These are phyloP conservation scores for Oreochromis aureus DNA, from an alignment of 2,113 vertebrate species.

Conservation along the genomic window DNA sequence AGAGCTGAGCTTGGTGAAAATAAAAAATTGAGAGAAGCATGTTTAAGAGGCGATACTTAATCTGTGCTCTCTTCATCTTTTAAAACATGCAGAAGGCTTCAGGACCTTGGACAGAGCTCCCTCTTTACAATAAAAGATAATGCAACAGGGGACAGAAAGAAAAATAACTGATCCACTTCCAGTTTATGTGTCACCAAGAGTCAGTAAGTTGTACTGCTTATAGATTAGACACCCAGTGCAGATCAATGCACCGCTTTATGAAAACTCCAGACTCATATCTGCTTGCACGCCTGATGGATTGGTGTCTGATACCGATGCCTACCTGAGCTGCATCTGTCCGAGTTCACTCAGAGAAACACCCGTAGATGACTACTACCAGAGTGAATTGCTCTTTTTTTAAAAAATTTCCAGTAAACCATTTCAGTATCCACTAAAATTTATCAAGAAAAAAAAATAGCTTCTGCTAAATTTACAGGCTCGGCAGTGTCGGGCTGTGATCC, in stretches of 20 bases:
- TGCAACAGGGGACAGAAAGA: neutral
- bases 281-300: neutral
- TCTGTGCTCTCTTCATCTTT: neutral
- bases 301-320: neutral
- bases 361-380: neutral
- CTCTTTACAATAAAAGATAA: neutral
- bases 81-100: neutral
- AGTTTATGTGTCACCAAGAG: neutral
- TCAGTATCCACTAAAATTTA: neutral
- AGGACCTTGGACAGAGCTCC: conserved; percentile 63
- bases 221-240: neutral
- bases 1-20: neutral
- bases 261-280: neutral
- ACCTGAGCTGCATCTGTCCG: neutral
- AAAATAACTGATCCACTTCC: neutral
- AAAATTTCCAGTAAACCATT: neutral
- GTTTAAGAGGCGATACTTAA: neutral
- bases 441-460: neutral
- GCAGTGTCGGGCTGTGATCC: neutral
- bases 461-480: neutral
- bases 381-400: neutral
- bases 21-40: neutral
- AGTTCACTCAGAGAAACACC: neutral
- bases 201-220: neutral
- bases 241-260: neutral